These are phyloP conservation scores for Lepus townsendii DNA, from an alignment of 2,797 vertebrate species.

Conservation along the genomic window DNA sequence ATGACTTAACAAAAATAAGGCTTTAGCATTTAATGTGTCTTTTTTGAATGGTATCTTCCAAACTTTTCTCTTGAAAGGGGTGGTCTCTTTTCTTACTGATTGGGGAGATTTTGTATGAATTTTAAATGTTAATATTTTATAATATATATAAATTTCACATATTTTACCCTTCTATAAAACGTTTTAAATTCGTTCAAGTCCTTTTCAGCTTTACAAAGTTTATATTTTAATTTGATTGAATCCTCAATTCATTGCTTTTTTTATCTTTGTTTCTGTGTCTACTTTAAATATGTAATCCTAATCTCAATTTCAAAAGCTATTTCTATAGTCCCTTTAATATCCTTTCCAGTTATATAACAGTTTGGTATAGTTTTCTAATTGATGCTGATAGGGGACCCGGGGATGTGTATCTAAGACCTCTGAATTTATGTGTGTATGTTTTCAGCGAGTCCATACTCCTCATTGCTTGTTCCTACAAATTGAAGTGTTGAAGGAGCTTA, in stretches of 20 bases:
- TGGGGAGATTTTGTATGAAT: background rate
- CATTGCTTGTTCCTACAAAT: background rate
- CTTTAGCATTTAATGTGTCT: background rate
- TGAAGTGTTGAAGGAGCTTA: background rate
- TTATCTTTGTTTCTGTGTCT: background rate
- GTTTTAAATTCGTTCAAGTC: background rate
- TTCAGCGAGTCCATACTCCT: background rate
- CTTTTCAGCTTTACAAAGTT: background rate
- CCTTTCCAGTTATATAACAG: background rate
- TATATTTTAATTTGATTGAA: background rate
- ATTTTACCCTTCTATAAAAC: background rate
- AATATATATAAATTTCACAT: background rate
- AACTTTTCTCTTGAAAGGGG: background rate
- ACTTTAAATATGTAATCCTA: background rate
- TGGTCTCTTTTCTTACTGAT: background rate
- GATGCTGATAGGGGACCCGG: accelerated
- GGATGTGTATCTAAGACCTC: background rate
- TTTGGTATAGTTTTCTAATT: background rate
- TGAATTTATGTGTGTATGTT: background rate
- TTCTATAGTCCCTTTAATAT: background rate
- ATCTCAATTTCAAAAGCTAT: background rate
- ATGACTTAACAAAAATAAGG: background rate
- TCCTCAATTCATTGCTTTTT: background rate
- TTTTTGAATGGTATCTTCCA: background rate
- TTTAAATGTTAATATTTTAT: background rate